Percentiles rank a stretch among this genome's conserved stretches.
These are phyloP conservation scores for Cochlearius cochlearius DNA, from an alignment of 2,113 vertebrate genomes.

Conservation along the genomic window DNA sequence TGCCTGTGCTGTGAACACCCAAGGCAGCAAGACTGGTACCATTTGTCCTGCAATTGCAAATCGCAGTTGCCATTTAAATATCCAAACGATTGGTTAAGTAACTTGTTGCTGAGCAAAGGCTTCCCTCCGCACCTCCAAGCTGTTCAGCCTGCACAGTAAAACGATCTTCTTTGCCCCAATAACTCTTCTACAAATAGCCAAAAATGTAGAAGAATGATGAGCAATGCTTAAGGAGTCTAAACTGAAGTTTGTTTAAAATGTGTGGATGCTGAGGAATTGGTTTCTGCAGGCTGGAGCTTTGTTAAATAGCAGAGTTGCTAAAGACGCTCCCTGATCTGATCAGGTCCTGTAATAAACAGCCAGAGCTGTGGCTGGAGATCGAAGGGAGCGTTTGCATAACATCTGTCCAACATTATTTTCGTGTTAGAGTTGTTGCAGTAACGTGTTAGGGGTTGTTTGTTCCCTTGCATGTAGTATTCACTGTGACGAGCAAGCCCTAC, in stretches of 20 bases:
- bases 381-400: not conserved
- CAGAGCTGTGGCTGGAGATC: not conserved
- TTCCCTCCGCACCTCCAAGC: too few relatives aligned
- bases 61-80: not conserved
- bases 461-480: rapidly evolving
- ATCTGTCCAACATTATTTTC: not conserved
- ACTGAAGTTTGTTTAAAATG: not conserved
- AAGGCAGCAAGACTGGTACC: not conserved
- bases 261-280: not conserved
- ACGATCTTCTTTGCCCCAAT: not conserved
- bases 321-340: not conserved
- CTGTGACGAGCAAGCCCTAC: not conserved
- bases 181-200: not conserved
- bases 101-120: not conserved
- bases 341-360: not conserved
- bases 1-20: not conserved
- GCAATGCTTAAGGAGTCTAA: not conserved
- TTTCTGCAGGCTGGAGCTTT: not conserved
- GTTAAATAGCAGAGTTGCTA: not conserved
- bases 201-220: not conserved
- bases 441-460: not conserved
- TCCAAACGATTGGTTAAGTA: not conserved
- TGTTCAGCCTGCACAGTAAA: not conserved
- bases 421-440: not conserved
- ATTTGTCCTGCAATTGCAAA: not conserved